These are phyloP conservation scores for Agrotis puta DNA, from an alignment of 2,888 invertebrate genomes.

Conservation along the genomic window DNA sequence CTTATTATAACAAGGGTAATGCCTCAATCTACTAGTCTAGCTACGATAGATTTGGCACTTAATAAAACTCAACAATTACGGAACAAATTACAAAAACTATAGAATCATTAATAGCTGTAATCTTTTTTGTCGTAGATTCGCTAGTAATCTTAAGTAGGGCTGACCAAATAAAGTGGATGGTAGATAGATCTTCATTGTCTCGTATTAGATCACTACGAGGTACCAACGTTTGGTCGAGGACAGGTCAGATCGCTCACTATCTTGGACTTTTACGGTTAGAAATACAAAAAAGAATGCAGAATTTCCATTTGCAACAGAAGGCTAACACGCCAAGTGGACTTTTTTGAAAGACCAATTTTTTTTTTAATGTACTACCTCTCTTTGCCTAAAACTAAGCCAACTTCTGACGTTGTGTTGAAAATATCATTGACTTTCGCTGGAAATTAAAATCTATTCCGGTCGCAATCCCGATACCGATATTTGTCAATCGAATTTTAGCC, in stretches of 20 bases:
- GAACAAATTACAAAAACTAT: background rate
- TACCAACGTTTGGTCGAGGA: slow-evolving; percentile 17
- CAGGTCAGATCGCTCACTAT: slow-evolving; percentile 41
- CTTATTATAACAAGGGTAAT: background rate
- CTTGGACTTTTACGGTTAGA: slow-evolving; percentile 17
- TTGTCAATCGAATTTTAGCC: no score
- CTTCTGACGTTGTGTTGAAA: no score
- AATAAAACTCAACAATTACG: background rate
- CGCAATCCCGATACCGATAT: no score
- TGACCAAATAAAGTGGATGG: slow-evolving; percentile 19
- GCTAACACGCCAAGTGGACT: no score
- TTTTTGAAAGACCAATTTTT: no score
- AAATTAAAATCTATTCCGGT: no score
- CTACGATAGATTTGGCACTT: background rate
- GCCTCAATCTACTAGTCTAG: background rate
- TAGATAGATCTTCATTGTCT: slow-evolving; percentile 32
- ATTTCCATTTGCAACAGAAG: slow-evolving; percentile 18
- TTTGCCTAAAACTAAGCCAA: no score
- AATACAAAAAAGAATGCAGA: slow-evolving; percentile 9
- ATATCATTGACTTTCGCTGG: no score
- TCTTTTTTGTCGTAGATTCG: slow-evolving; percentile 1
- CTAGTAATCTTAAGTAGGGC: background rate
- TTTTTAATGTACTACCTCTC: no score
- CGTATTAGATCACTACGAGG: slow-evolving; percentile 20
- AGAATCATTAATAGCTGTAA: background rate